Base-by-base conservation (phyloP, 2,113 vertebrate species). In the Hemiprocne comata region DNA sequence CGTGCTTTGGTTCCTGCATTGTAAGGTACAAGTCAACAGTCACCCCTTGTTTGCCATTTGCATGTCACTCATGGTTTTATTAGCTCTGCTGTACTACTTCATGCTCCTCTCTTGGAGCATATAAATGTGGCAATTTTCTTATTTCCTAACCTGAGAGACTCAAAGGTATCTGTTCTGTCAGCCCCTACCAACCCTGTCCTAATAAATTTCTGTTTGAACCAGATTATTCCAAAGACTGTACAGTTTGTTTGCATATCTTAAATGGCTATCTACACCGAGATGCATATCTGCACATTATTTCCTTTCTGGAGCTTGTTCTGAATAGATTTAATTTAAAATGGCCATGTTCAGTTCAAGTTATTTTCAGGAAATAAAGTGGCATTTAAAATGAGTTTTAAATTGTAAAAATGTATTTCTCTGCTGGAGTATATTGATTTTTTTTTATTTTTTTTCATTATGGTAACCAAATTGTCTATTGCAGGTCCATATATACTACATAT, bases 1-100 rank as follows among this genome's bases (percentile, higher is more conserved):
- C 2, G 0, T 2, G 4, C 46, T 78, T 81, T 67, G 16, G 16
- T n/a, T 65, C 20, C 51, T 93, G 46, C 1, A 0, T 71, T 65
- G 79, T 26, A 66, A 79, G 28, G 34, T 65, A 5, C 40, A 65
- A 83, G 36, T 60, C 46, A 62, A 5, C 24, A 19, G 54, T 61
- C 67, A 44, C 13, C 34, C 20, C 44, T 72, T 44, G 23, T 61
- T 84, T 80, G n/a, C 28, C 11, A 10, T 74, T 67, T 89, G 16
- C 13, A 2, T 33, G 29, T 29, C 17, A 6, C 42, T 86, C 17
- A 3, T 20, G 29, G 11, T 92, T 79, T 60, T 57, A 44, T 50
- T 83, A 38, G 17, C 38, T 92, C 13, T 77, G 42, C 69, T 89
- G 7, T 86, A 15, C 54, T 74, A 10, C 16, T 74, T 51, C 11